Conservation (phyloP, 2,888 invertebrate genomes). For the Thymelicus acteon region DNA sequence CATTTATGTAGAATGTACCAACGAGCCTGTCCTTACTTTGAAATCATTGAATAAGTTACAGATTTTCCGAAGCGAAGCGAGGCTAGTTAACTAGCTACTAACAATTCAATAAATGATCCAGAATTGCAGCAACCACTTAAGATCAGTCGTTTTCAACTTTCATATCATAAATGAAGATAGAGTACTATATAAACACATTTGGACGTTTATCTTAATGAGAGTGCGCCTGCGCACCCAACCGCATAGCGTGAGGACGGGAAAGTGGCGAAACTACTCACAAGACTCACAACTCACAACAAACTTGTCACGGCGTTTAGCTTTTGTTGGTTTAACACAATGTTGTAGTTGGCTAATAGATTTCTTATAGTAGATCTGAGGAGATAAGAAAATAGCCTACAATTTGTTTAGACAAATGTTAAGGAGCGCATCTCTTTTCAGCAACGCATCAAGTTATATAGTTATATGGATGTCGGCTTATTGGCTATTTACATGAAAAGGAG, state of each 20-base stretch:
- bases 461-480: too few species aligned
- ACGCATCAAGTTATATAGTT: too few species aligned
- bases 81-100: background rate
- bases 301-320: constrained; percentile 12
- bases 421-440: too few species aligned
- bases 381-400: too few species aligned
- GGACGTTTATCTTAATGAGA: constrained; percentile 10
- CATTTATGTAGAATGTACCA: too few species aligned
- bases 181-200: background rate
- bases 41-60: too few species aligned
- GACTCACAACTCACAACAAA: background rate
- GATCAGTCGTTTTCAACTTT: constrained; percentile 1
- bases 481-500: too few species aligned
- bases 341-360: background rate
- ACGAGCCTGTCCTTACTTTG: too few species aligned
- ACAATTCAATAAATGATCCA: background rate
- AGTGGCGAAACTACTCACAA: constrained; percentile 20
- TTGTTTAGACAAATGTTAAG: too few species aligned
- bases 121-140: background rate
- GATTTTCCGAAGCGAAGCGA: background rate
- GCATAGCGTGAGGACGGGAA: background rate
- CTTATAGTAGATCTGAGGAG: background rate
- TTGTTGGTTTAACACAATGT: constrained; percentile 19
- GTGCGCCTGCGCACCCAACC: constrained; percentile 12
- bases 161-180: background rate